Evolutionary conservation across 2,888 invertebrate species (phyloP), one percentile per base, ranked within the genome.

Genomic region (Xestia xanthographa): DNA sequence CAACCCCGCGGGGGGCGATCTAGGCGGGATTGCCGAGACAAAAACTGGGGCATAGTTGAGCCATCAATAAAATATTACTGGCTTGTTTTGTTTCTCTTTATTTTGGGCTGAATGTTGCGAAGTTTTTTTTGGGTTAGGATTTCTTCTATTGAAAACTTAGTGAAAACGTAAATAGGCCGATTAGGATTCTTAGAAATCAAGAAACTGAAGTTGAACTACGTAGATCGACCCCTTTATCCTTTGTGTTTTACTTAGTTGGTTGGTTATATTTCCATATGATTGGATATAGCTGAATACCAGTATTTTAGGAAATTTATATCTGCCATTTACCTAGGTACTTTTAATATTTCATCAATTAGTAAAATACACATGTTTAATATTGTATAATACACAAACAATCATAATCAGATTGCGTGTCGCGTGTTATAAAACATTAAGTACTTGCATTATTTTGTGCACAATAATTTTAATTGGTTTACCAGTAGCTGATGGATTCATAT

Each of bases 11-110:
- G 89, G 83, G 88, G 73, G 69, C 81, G 56, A 78, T 86, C 72
- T 68, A 66, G 69, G 72, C 77, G 71, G 85, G 84, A 83, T 88
- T 86, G 84, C 82, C 76, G 60, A 60, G 56, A 65, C 79, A 79
- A 85, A 79, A 83, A 86, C 86, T 29, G 75, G 74, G 70, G 81
- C 80, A 83, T 85, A 84, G 84, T 86, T 85, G 86, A 72, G 76
- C 80, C 82, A 79, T 79, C 86, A 77, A 88, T 86, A 84, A 88
- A 87, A 84, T 88, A 86, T 86, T 83, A 84, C 87, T 56, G 75
- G 73, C 74, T 73, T 65, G 43, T 73, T 83, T 84, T 79, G 83
- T 78, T 48, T 63, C 53, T 38, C 53, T 38, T 74, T 72, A n/a
- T 56, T 72, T 66, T 38, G n/a, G 71, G 22, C 41, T 34, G 43